phyloP scores from a whole-genome alignment of 2,797 vertebrate genomes.

The Lycodopsis pacificus region DNA sequence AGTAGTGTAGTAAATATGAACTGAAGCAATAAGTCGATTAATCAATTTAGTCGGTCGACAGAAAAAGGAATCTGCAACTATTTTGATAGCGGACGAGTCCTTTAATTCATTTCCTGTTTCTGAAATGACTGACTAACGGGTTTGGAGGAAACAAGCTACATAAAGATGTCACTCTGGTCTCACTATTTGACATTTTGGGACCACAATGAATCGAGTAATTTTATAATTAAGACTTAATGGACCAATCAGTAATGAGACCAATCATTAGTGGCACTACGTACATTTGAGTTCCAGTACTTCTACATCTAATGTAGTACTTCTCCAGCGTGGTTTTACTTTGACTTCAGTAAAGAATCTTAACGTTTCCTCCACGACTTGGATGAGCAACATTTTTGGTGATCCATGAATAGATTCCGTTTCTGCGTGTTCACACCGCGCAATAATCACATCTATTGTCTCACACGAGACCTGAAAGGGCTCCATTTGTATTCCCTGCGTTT shows the following conservation, averaged over 20 bases:
- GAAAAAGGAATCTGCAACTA: neutral
- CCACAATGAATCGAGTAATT: neutral
- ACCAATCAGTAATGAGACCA: neutral
- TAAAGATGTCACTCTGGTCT: neutral
- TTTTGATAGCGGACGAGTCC: constrained; percentile 4
- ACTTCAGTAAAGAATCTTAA: neutral
- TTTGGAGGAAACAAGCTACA: neutral
- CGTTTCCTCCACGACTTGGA: neutral
- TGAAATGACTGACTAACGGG: neutral
- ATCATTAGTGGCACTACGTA: no score
- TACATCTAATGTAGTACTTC: neutral
- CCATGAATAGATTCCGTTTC: neutral
- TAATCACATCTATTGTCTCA: constrained; percentile 9
- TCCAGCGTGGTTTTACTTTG: neutral
- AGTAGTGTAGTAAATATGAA: neutral
- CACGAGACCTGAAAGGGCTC: constrained; percentile 3
- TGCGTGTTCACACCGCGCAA: neutral
- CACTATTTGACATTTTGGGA: neutral
- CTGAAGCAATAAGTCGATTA: neutral
- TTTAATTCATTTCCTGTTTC: neutral
- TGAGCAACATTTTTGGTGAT: neutral
- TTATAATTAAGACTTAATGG: neutral
- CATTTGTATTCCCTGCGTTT: constrained; percentile 12
- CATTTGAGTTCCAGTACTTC: neutral
- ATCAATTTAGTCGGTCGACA: neutral